Evolutionary conservation across 2,888 invertebrate genomes (phyloP), one percentile per base, ranked within the genome.

Genomic region (Platynereis dumerilii): DNA sequence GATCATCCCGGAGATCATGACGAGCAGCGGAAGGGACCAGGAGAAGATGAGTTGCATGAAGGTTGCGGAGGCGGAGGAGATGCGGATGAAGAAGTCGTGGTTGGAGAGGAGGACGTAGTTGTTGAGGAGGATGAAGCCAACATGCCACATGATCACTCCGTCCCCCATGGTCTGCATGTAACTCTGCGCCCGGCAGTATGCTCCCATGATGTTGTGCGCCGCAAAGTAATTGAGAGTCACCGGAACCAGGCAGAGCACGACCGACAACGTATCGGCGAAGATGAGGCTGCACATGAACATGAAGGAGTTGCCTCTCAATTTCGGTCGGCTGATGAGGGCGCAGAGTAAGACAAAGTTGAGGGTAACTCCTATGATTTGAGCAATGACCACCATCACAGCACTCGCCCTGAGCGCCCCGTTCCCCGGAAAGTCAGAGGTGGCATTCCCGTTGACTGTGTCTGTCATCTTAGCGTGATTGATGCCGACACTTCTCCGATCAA

Each of bases 1-100:
- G n/a, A 48, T 48, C 48, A 48, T 48, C 3, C 48, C 48, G 48
- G 48, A 48, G n/a, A 48, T 48, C 48, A 48, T 48, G 7, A 48
- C 48, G 22, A 48, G 48, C 7, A 48, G 22, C 17, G 48, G 48
- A 5, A 48, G 48, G n/a, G 22, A 48, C 48, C 48, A 48, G 48
- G 20, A 20, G n/a, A 48, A 48, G 20, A 48, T 48, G 20, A 48
- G 22, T n/a, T 48, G 48, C 48, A 48, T 48, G 20, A 48, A 22
- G 22, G 48, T 20, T 7, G 48, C 48, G 7, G n/a, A 20, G 7
- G n/a, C 48, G 3, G 48, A 20, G 48, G 20, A 20, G 48, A 20
- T 20, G n/a, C 22, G n/a, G 48, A 22, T 22, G 48, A 48, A 48
- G 48, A 48, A 48, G n/a, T 48, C 48, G 48, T 48, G 48, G n/a